A percentile compares a stretch with the other conserved stretches of the same genome.
Evolutionary conservation across 1,140 invertebrate genomes (phyloP).

Genomic region (Neuroterus valhalla): DNA sequence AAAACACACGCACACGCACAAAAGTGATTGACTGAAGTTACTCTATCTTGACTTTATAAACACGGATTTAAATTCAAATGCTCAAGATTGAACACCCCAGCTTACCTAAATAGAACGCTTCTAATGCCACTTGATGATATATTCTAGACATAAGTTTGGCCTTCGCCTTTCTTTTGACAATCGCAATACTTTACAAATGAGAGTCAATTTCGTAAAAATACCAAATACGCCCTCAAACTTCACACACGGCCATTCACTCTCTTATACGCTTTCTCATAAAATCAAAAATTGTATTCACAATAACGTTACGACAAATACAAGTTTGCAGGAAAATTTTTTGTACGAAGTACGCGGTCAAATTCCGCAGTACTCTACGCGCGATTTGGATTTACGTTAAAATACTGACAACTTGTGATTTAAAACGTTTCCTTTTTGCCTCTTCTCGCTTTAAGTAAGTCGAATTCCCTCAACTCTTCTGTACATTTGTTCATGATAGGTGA

Average conservation of each 20-base stretch:
- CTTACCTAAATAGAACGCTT: conserved; percentile 52
- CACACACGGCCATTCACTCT: neutral
- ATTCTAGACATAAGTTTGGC: conserved; percentile 39
- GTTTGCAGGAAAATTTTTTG: neutral
- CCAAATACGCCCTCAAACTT: conserved; percentile 4
- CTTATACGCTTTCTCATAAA: neutral
- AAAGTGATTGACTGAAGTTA: conserved; percentile 12
- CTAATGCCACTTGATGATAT: conserved; percentile 55
- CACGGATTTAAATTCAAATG: conserved; percentile 17
- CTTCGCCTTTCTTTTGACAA: neutral
- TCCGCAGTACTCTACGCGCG: neutral
- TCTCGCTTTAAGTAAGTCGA: conserved; percentile 32
- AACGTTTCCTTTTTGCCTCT: conserved; percentile 39
- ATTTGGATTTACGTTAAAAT: conserved; percentile 49
- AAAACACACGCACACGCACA: conserved; percentile 10
- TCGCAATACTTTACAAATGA: conserved; percentile 14
- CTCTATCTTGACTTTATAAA: conserved; percentile 1
- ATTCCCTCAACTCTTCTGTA: conserved; percentile 31
- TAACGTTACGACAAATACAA: conserved; percentile 2
- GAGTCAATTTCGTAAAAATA: conserved; percentile 25
- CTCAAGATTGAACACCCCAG: neutral
- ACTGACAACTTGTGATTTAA: conserved; percentile 50
- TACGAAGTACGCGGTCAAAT: neutral
- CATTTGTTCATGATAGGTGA: neutral
- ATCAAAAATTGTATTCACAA: conserved; percentile 10